A percentile compares a stretch with the other conserved stretches of the same genome.
Evolutionary conservation across 2,888 invertebrate genomes (phyloP).

Genomic region (Cantharis rufa): DNA sequence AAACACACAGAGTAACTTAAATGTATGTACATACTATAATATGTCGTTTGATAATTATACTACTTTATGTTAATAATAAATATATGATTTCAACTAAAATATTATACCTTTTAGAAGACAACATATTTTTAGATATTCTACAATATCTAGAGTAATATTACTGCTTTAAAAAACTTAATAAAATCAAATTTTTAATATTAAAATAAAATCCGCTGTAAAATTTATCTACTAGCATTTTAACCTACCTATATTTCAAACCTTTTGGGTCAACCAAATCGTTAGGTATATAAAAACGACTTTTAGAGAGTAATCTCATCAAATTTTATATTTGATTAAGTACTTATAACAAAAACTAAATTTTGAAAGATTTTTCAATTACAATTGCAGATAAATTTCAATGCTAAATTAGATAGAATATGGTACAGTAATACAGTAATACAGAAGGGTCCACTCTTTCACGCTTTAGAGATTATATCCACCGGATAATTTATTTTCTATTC

Average conservation of each 20-base stretch:
- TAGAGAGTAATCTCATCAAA: not conserved
- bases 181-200: not conserved
- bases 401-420: not conserved
- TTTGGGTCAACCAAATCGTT: not conserved
- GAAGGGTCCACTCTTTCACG: not conserved
- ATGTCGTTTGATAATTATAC: too few relatives aligned
- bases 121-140: not conserved
- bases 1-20: too few relatives aligned
- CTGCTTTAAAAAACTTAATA: not conserved
- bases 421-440: not conserved
- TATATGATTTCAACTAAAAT: too few relatives aligned
- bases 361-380: not conserved
- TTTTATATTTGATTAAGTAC: not conserved
- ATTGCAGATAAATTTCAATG: not conserved
- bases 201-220: not conserved
- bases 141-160: not conserved
- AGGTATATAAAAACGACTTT: not conserved
- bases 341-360: not conserved
- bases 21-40: too few relatives aligned
- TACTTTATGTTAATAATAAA: too few relatives aligned
- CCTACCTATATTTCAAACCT: not conserved
- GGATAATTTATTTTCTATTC: not conserved
- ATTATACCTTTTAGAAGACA: not conserved
- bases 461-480: not conserved
- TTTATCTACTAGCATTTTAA: not conserved